Percentiles rank a stretch among this genome's conserved stretches.
phyloP scores from a whole-genome alignment of 2,113 vertebrate genomes.

The Andinoacara biseriatus region DNA sequence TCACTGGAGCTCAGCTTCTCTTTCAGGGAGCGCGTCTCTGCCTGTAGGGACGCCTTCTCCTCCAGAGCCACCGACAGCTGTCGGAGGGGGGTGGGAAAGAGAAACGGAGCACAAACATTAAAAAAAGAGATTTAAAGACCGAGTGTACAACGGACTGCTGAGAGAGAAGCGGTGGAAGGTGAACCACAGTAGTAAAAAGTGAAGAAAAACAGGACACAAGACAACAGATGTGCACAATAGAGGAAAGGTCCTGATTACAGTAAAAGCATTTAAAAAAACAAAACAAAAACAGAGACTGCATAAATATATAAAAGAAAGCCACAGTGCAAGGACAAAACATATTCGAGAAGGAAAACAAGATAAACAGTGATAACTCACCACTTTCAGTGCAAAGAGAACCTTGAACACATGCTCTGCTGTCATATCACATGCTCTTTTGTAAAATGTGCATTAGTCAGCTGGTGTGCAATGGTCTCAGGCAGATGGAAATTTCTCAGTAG shows the following conservation, averaged over 20 bases:
- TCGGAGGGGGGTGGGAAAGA: not conserved
- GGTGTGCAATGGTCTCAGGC: conserved; percentile 46
- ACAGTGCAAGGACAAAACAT: not conserved
- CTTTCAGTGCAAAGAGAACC: conserved; percentile 19
- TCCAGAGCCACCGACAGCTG: conserved; percentile 84
- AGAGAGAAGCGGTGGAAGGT: not conserved
- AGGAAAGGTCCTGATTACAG: not conserved
- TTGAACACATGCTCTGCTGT: conserved; percentile 43
- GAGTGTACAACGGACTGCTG: not conserved
- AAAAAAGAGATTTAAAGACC: not conserved
- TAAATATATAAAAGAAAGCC: not conserved
- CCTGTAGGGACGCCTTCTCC: conserved; percentile 82
- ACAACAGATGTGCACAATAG: not conserved
- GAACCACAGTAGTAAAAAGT: not conserved
- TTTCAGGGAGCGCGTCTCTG: conserved; percentile 79
- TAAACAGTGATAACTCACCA: not conserved
- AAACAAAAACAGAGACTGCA: not conserved
- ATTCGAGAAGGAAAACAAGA: not conserved
- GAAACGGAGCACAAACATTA: not conserved
- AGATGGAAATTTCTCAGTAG: conserved; percentile 49
- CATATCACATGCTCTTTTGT: conserved; percentile 54
- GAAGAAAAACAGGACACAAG: not conserved
- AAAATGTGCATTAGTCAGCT: conserved; percentile 63
- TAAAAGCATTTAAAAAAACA: not conserved
- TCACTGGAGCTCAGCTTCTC: conserved; percentile 75